Conservation (phyloP, 1,140 invertebrate genomes). For the Apis mellifera region Amel_HAv3.1 CM009943.2:5003501-5004000, state of each 20-base stretch:
- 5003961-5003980: not conserved
- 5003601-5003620: not conserved
- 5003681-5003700: slow-evolving; percentile 2
- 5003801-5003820: not conserved
- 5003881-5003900: slow-evolving; percentile 44
- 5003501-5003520: not conserved
- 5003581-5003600: not conserved
- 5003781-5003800: not conserved
- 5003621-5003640: not conserved
- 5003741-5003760: slow-evolving; percentile 41
- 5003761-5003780: slow-evolving; percentile 33
- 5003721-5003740: slow-evolving; percentile 6
- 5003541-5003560: not conserved
- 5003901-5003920: slow-evolving; percentile 40
- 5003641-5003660: not conserved
- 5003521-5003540: not conserved
- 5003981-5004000: slow-evolving; percentile 52
- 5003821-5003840: slow-evolving; percentile 45
- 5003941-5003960: slow-evolving; percentile 35
- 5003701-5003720: slow-evolving; percentile 12
- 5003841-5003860: slow-evolving; percentile 25
- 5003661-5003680: slow-evolving; percentile 31
- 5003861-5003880: slow-evolving; percentile 32
- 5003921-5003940: slow-evolving; percentile 46
- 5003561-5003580: not conserved